Conservation (phyloP, 1,140 invertebrate species). For the Doryteuthis pealeii region DNA sequence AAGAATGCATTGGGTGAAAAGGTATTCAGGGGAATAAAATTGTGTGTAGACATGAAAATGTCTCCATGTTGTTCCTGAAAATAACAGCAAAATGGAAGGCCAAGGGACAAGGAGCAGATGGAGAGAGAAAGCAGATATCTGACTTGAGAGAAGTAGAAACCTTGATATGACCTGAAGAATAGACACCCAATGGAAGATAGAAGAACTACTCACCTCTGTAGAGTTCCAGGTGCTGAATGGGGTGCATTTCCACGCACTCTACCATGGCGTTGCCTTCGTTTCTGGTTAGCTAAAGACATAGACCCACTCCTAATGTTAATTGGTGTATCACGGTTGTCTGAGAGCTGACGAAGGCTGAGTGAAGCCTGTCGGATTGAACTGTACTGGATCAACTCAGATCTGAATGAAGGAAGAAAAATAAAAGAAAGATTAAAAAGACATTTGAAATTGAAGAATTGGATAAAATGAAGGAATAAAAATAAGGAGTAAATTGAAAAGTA, state of each 20-base stretch:
- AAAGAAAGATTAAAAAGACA: background rate
- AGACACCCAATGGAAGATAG: too few species aligned
- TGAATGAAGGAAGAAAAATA: background rate
- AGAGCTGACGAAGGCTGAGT: background rate
- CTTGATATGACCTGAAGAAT: too few species aligned
- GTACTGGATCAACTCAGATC: background rate
- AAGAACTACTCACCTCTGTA: background rate
- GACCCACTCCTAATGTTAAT: constrained; percentile 1
- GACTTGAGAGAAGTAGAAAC: too few species aligned
- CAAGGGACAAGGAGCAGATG: too few species aligned
- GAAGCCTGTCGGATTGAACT: background rate
- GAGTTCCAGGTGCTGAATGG: background rate
- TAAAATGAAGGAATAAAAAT: background rate
- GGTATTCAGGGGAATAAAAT: too few species aligned
- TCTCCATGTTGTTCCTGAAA: too few species aligned
- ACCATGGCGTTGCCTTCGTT: background rate
- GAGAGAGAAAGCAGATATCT: too few species aligned
- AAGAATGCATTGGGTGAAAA: too few species aligned
- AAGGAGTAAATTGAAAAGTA: too few species aligned
- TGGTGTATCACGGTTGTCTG: constrained; percentile 1
- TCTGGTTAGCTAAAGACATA: background rate
- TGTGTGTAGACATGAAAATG: too few species aligned
- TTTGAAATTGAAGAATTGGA: background rate
- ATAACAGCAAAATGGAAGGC: too few species aligned
- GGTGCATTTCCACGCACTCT: background rate